Base-by-base conservation (phyloP, 2,797 vertebrate species). In the Cephalopachus bancanus region DNA sequence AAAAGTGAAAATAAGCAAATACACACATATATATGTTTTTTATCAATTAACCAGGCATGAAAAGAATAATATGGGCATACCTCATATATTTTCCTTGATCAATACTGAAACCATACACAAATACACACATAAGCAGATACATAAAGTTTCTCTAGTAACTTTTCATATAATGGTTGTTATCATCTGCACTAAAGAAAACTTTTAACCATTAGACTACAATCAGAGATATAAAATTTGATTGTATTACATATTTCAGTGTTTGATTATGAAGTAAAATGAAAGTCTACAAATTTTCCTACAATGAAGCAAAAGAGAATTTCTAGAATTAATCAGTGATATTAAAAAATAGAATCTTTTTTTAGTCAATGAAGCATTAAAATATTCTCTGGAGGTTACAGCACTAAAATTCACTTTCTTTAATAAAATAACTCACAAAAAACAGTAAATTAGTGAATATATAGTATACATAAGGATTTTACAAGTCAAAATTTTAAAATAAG, bases 191-290 rank as follows among this genome's bases (percentile, higher is more conserved):
- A 59, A 89, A 64, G 22, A 17, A 80, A 86, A 14, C 83, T 95
- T 65, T 64, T 91, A 93, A 93, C 12, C 57, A 84, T 85, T 26
- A n/a, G 55, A 60, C 57, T 83, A 33, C 44, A 95, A 85, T 76
- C 17, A 93, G 51, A 7, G 0, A 20, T 19, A 64, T 90, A 55
- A 96, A 95, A 90, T 91, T 20, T 92, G 53, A 89, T 28, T 26
- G 1, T 93, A 19, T 19, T 89, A 49, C 65, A 7, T 62, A 19
- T 30, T 83, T 79, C 51, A 84, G 86, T 12, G 24, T 88, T 96
- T 55, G 80, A 49, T 83, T 55, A 9, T 51, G 55, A 89, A 94
- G 8, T 88, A 91, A 81, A 84, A 1, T 24, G 24, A 4, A 5
- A 19, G 11, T 55, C 33, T 86, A 78, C 14, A 79, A 10, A 75